Base-by-base conservation (phyloP, 2,888 invertebrate species). In the Junonia oenone region DNA sequence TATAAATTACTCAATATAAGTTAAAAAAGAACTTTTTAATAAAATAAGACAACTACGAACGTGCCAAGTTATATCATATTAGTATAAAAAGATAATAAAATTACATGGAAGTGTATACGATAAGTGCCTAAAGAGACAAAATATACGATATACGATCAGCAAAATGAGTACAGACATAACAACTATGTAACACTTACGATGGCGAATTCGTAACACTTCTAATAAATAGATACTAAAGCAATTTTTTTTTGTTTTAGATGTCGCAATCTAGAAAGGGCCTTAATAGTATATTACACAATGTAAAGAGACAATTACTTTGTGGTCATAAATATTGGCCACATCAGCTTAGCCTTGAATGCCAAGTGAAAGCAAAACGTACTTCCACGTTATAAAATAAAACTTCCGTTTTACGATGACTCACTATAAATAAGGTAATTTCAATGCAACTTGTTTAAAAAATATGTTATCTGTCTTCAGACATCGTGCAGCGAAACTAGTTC, bases 271-370 rank as follows among this genome's bases (percentile, higher is more conserved):
- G 2, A 26, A 26, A 43, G 43, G 22, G 26, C 8, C 26, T 43
- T 43, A 43, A 43, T 43, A 13, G 0, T 6, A 0, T 26, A 13
- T 43, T 43, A 13, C 13, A 26, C 43, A 43, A 26, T n/a, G 22
- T 26, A 43, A 8, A 13, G 17, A 17, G 19, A 40, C 26, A 13
- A 38, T 38, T 26, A 49, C 49, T 15, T 40, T 27, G 40, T 35
- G 48, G 48, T 29, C 40, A 29, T 50, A 38, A 49, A 40, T 40
- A 50, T 49, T 29, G 14, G n/a, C 45, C 37, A 46, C 27, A 29
- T 17, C 22, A 22, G 19, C 2, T 2, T 22, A 43, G 43, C 43
- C 43, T 43, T 43, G 43, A 22, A 43, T 13, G 43, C 6, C 2
- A 2, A 43, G 43, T 43, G 26, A 43, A 43, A 43, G 43, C 13